Evolutionary conservation across 1,140 invertebrate genomes (phyloP), one percentile per base, ranked within the genome.

Genomic region (Drosophila dunni): DNA sequence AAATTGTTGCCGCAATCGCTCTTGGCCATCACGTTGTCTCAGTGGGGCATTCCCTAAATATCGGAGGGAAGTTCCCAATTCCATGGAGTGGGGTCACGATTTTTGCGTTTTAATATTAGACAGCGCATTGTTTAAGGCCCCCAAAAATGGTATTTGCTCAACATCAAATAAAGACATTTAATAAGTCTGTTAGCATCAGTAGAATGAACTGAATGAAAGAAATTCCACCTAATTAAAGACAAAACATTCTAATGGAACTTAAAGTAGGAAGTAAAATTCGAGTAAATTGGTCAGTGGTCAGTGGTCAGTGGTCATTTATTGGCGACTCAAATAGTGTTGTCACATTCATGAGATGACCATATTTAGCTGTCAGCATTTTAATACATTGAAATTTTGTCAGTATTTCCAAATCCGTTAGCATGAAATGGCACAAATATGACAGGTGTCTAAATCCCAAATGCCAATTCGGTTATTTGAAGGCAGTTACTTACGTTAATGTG

Each of bases 21-120:
- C 33, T 9, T 42, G 79, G 82, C 82, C 78, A 69, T 82, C 82
- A 85, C 79, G 78, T 78, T 86, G 79, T 75, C 75, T 58, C 63
- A 62, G 62, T 75, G 76, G 58, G 44, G 51, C 78, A 75, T 62
- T 61, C 63, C 71, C 68, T 77, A 66, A 54, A 63, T 51, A 57
- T 73, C 13, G 11, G 29, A 36, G 29, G 15, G 11, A 3, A 0
- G 45, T 36, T 20, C 34, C 57, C 44, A 44, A 58, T 40, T 61
- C 29, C 34, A 46, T 70, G 75, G 80, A 79, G 76, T 65, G 65
- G 57, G 80, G 66, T 51, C 76, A 75, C 80, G 70, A 20, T 75
- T 81, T 81, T 81, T 58, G 57, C 68, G 17, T 77, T 71, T 51
- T 40, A 48, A 74, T 78, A 82, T 75, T 75, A 62, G 42, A 58